These are phyloP conservation scores for Aphelocoma californica DNA, from an alignment of 2,797 vertebrate genomes.

Conservation along the genomic window DNA sequence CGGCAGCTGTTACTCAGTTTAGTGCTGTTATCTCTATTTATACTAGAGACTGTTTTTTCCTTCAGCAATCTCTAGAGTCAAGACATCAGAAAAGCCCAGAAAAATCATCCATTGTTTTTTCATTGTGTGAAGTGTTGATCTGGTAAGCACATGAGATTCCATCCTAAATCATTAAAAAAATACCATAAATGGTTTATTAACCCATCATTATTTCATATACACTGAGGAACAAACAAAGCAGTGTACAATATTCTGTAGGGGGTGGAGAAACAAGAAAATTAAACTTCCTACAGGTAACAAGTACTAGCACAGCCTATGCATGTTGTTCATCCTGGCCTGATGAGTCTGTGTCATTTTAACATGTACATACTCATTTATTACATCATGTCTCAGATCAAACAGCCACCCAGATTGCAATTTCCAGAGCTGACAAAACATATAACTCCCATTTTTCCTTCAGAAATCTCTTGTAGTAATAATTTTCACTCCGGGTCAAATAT, in stretches of 20 bases:
- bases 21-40: conserved; percentile 26
- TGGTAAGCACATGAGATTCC: not conserved
- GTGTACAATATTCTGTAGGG: not conserved
- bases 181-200: not conserved
- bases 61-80: not conserved
- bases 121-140: not conserved
- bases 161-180: not conserved
- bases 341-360: not conserved
- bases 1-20: conserved; percentile 40
- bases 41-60: not conserved
- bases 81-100: not conserved
- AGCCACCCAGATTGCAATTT: not conserved
- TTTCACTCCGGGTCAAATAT: conserved; percentile 21
- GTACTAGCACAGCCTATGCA: not conserved
- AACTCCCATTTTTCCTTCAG: not conserved
- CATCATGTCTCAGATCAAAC: not conserved
- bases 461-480: not conserved
- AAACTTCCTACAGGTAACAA: not conserved
- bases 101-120: not conserved
- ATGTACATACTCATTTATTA: not conserved
- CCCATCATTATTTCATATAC: not conserved
- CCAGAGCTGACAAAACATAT: not conserved
- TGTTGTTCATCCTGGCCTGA: not conserved
- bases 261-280: not conserved
- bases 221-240: not conserved